phyloP scores from a whole-genome alignment of 2,113 vertebrate species.

The Upupa epops region DNA sequence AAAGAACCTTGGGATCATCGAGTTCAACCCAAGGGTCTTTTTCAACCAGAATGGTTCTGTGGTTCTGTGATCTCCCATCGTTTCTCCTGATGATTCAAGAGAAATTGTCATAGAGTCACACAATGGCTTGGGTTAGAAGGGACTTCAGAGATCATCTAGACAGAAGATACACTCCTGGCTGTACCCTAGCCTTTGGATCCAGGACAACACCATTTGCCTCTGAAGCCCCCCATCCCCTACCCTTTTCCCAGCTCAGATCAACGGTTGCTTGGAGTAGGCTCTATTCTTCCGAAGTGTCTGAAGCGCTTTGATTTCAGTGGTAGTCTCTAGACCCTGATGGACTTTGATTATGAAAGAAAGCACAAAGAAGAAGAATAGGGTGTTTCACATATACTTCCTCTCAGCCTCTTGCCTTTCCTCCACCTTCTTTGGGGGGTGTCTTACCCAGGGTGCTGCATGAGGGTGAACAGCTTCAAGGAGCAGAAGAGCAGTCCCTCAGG shows the following conservation, averaged over 20 bases:
- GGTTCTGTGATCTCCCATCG: too few species aligned
- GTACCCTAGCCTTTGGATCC: neutral
- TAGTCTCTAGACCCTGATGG: neutral
- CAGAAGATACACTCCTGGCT: neutral
- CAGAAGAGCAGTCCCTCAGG: rapidly evolving
- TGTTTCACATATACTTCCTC: neutral
- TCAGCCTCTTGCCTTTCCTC: neutral
- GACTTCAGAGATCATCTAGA: too few species aligned
- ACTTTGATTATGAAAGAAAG: neutral
- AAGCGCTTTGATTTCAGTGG: neutral
- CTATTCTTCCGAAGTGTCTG: neutral
- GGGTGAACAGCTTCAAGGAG: neutral
- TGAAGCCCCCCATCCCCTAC: rapidly evolving
- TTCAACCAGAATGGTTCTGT: too few species aligned
- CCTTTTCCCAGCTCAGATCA: neutral
- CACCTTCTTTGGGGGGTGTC: rapidly evolving
- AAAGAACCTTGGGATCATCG: too few species aligned
- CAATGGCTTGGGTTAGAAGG: too few species aligned
- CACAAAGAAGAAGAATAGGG: rapidly evolving
- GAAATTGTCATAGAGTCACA: too few species aligned
- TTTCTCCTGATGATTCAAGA: too few species aligned
- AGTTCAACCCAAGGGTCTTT: too few species aligned
- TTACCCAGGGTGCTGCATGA: neutral
- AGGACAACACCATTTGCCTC: neutral
- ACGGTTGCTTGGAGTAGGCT: neutral